Evolutionary conservation across 2,888 invertebrate species (phyloP).

Genomic region (Athripsodes cinereus): DNA sequence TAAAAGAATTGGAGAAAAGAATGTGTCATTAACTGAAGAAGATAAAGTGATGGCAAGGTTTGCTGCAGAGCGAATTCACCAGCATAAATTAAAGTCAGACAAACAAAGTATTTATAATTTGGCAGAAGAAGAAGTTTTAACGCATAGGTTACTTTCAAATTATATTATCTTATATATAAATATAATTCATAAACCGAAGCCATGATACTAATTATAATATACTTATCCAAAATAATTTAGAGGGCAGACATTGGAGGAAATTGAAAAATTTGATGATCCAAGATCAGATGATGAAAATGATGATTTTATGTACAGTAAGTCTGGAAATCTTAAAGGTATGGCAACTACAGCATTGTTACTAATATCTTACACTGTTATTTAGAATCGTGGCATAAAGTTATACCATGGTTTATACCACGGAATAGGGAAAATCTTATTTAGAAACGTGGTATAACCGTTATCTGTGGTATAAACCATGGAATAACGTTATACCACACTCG

Average conservation of each 20-base stretch:
- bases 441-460: too few relatives aligned
- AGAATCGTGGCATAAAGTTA: too few relatives aligned
- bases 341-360: too few relatives aligned
- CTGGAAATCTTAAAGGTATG: constrained; percentile 44
- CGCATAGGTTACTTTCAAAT: constrained; percentile 57
- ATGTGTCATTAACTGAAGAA: constrained; percentile 60
- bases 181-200: not conserved
- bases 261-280: constrained; percentile 88
- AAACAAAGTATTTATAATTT: constrained; percentile 72
- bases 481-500: too few relatives aligned
- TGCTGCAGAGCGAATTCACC: constrained; percentile 67
- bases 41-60: constrained; percentile 80
- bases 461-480: too few relatives aligned
- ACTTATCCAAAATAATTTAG: constrained; percentile 30
- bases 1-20: constrained; percentile 80
- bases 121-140: constrained; percentile 83
- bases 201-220: not conserved
- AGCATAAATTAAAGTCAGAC: constrained; percentile 45
- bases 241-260: constrained; percentile 83
- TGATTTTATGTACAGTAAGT: constrained; percentile 51
- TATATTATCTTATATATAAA: not conserved
- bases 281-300: constrained; percentile 73
- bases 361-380: too few relatives aligned
- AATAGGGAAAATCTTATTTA: too few relatives aligned
- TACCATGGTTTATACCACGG: too few relatives aligned